Conservation (phyloP, 2,888 invertebrate species). For the Hipparchia semele region DNA sequence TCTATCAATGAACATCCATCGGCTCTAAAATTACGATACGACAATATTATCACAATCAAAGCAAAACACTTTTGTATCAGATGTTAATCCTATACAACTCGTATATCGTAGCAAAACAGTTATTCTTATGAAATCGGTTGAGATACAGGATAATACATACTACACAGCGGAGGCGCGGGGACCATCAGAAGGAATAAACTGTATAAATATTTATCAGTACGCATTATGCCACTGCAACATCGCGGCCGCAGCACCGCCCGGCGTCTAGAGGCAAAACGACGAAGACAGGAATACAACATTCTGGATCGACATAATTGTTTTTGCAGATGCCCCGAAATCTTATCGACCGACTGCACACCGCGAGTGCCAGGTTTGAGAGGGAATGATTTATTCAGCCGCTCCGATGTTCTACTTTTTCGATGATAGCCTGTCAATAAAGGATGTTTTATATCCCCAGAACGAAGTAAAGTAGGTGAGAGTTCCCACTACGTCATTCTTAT, state of each 20-base stretch:
- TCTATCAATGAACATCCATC: too few species aligned
- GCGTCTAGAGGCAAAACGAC: constrained; percentile 63
- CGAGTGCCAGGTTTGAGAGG: constrained; percentile 70
- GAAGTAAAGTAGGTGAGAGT: constrained; percentile 40
- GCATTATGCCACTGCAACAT: constrained; percentile 63
- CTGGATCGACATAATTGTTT: constrained; percentile 73
- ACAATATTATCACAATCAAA: not conserved
- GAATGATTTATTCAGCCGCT: constrained; percentile 49
- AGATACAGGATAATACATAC: constrained; percentile 10
- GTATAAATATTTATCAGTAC: constrained; percentile 77
- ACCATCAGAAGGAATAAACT: constrained; percentile 61
- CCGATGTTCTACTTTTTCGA: constrained; percentile 45
- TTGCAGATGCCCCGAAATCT: constrained; percentile 68
- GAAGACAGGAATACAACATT: constrained; percentile 68
- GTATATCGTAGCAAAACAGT: not conserved
- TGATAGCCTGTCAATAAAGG: constrained; percentile 42
- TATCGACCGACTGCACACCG: constrained; percentile 64
- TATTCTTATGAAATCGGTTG: constrained; percentile 7
- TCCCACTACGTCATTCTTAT: constrained; percentile 39
- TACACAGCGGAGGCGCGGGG: constrained; percentile 30
- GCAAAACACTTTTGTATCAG: not conserved
- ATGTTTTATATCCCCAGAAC: constrained; percentile 40
- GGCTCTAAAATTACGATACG: too few species aligned
- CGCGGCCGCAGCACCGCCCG: constrained; percentile 53
- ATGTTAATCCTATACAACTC: not conserved